A percentile compares a stretch with the other conserved stretches of the same genome.
Evolutionary conservation across 2,888 invertebrate genomes (phyloP).

Genomic region (Noctuana brunneofusca): DNA sequence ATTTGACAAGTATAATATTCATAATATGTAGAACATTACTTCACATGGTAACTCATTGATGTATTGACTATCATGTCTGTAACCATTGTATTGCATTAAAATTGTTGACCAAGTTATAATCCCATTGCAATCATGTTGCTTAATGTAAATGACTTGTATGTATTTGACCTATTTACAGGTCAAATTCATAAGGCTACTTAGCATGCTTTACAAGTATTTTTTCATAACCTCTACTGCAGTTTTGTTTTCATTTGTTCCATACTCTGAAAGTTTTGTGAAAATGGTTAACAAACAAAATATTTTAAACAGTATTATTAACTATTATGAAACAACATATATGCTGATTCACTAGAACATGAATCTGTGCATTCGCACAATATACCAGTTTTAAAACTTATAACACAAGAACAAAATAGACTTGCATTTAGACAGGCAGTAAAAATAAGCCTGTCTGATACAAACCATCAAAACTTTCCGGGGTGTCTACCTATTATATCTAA

Average conservation of each 20-base stretch:
- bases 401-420: too few relatives aligned
- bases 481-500: background rate
- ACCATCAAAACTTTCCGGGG: background rate
- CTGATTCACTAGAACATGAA: too few relatives aligned
- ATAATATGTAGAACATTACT: background rate
- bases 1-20: slow-evolving; percentile 5
- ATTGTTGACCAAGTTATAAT: slow-evolving; percentile 10
- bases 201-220: slow-evolving; percentile 25
- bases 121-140: slow-evolving; percentile 14
- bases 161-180: slow-evolving; percentile 1
- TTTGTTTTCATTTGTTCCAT: slow-evolving; percentile 18
- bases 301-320: background rate
- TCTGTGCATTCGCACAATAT: too few relatives aligned
- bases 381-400: too few relatives aligned
- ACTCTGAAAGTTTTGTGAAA: slow-evolving; percentile 8
- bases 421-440: background rate
- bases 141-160: background rate
- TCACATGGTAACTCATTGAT: background rate
- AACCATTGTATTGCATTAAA: slow-evolving; percentile 5
- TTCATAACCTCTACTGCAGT: background rate
- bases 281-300: background rate
- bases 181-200: slow-evolving; percentile 19
- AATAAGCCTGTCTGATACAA: background rate
- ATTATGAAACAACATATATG: too few relatives aligned
- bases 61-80: background rate